These are phyloP conservation scores for Xenops minutus DNA, from an alignment of 2,797 vertebrate species.

Conservation along the genomic window DNA sequence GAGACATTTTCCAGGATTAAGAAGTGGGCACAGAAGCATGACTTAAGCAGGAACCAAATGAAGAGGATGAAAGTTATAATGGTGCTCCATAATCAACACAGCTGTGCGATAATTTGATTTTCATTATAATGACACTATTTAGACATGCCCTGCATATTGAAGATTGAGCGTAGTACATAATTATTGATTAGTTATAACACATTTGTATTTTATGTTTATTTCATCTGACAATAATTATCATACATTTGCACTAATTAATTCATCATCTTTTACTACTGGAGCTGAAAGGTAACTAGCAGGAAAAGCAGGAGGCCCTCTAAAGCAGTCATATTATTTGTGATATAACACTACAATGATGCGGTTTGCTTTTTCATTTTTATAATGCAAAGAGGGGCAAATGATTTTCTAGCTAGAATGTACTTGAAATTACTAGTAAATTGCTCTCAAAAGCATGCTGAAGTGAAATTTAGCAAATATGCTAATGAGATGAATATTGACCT, in stretches of 20 bases:
- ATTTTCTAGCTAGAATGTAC: background rate
- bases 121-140: conserved; percentile 62
- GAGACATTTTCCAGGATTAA: conserved; percentile 1
- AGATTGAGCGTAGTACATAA: conserved; percentile 54
- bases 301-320: background rate
- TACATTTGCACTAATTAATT: conserved; percentile 57
- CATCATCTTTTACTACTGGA: conserved; percentile 36
- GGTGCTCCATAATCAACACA: conserved; percentile 71
- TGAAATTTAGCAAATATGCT: background rate
- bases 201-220: conserved; percentile 64
- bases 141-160: conserved; percentile 51
- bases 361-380: background rate
- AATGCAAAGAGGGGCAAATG: background rate
- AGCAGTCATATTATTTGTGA: background rate
- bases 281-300: conserved; percentile 27
- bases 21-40: conserved; percentile 19
- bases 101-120: conserved; percentile 72
- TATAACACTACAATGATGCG: background rate
- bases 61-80: conserved; percentile 54
- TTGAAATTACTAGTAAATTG: background rate
- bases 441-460: background rate
- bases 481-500: background rate
- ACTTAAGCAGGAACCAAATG: conserved; percentile 52
- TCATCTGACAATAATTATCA: conserved; percentile 53
- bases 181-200: conserved; percentile 72